Evolutionary conservation across 2,113 vertebrate genomes (phyloP), one percentile per base, ranked within the genome.

Genomic region (Zootoca vivipara): DNA sequence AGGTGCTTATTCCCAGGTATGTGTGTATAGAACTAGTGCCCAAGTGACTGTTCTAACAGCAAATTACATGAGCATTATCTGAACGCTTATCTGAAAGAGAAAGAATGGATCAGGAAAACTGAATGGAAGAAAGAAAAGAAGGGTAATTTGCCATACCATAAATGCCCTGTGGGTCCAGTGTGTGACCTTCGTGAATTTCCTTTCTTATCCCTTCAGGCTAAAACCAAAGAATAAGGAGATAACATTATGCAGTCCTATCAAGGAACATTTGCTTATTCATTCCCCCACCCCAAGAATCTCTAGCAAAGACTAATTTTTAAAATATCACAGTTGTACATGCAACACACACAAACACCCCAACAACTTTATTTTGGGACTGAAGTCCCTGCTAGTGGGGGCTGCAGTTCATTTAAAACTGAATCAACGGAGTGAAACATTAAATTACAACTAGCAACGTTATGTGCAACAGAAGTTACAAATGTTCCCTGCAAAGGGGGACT

Each of bases 131-230:
- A n/a, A n/a, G n/a, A n/a, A n/a, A n/a, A n/a, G n/a, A 33, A 18
- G 16, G 35, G 89, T 87, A 8, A 67, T 12, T 91, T 91, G 91
- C 83, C 95, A 84, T 95, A 99, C 98, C 98, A 85, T 98, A 98
- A 91, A 98, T 46, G 65, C 98, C 98, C 77, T 94, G 96, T 9
- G 99, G 99, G 93, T 99, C 99, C 87, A 99, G 94, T 7, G 94
- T 97, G 52, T 97, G 94, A 28, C 97, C 98, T 4, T 94, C 82
- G 24, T 94, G 88, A 24, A 80, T 86, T 87, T 99, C 98, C 62
- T 62, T 97, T 91, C 87, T 97, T 84, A 98, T 56, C 0, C 99
- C 99, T 96, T 99, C 98, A 87, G 99, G 98, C 99, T 99, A 96
- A 86, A 96, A 93, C 90, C 40, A 82, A 93, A 94, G 7, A 73